Evolutionary conservation across 2,113 vertebrate species (phyloP).

Genomic region (Neodontobutis hainanensis): DNA sequence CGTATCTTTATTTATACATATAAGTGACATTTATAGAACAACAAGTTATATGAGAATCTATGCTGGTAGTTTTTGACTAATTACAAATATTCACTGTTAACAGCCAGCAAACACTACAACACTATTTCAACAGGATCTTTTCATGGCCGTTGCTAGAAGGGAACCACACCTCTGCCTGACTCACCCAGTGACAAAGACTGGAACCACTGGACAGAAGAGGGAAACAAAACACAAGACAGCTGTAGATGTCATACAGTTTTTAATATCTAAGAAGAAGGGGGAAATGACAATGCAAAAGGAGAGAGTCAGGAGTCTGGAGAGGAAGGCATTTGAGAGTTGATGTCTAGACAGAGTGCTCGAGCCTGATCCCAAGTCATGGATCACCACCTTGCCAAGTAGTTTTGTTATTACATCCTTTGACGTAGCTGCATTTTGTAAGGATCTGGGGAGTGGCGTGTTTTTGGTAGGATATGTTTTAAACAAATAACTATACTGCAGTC

Average conservation of each 20-base stretch:
- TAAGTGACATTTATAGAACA: no score
- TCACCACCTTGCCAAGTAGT: slow-evolving; percentile 19
- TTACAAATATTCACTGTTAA: neutral
- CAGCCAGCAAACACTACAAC: no score
- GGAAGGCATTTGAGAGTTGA: slow-evolving; percentile 32
- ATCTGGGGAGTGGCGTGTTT: neutral
- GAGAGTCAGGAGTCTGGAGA: slow-evolving; percentile 10
- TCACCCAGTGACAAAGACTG: slow-evolving; percentile 16
- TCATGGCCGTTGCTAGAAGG: slow-evolving; percentile 17
- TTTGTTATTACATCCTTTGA: slow-evolving; percentile 24
- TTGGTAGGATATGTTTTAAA: neutral
- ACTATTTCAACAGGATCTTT: neutral
- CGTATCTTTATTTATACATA: no score
- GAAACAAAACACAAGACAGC: slow-evolving; percentile 22
- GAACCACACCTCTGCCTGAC: slow-evolving; percentile 30
- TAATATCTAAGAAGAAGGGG: slow-evolving; percentile 17
- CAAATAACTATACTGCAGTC: neutral
- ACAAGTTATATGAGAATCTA: no score
- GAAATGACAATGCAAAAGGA: slow-evolving; percentile 3
- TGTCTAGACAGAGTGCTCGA: slow-evolving; percentile 68
- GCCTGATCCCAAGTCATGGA: slow-evolving; percentile 56
- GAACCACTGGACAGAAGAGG: slow-evolving; percentile 10
- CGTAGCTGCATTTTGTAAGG: neutral
- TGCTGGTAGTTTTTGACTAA: no score
- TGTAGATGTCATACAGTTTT: slow-evolving; percentile 18